These are phyloP conservation scores for Heteropelma amictum DNA, from an alignment of 2,888 invertebrate species.

Conservation along the genomic window DNA sequence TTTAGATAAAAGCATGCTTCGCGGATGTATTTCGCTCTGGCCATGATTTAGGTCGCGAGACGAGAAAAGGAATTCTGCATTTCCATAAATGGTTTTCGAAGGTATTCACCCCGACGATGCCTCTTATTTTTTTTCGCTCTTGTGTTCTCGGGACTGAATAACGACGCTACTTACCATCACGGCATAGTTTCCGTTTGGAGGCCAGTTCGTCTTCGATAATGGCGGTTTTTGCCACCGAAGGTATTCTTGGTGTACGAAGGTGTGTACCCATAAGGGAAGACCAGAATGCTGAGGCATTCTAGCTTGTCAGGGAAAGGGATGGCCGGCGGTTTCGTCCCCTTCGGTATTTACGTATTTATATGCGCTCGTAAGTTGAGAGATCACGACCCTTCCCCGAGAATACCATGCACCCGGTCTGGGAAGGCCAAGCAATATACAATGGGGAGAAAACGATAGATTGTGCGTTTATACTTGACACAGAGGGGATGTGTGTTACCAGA, in stretches of 20 bases:
- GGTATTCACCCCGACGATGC: background rate
- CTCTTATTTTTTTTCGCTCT: background rate
- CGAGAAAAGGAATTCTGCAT: slow-evolving; percentile 19
- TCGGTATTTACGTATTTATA: background rate
- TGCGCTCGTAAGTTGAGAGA: slow-evolving; percentile 36
- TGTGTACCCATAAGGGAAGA: no score
- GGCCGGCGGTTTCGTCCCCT: background rate
- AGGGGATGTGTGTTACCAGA: no score
- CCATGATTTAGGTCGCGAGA: background rate
- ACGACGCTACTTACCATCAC: slow-evolving; percentile 35
- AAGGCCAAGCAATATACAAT: no score
- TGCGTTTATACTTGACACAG: no score
- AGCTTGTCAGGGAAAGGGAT: no score
- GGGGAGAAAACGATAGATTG: no score
- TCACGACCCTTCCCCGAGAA: slow-evolving; percentile 32
- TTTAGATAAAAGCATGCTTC: background rate
- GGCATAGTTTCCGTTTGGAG: slow-evolving; percentile 40
- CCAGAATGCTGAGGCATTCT: background rate
- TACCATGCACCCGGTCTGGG: no score
- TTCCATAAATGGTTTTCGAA: slow-evolving; percentile 20
- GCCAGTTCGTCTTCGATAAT: slow-evolving; percentile 39
- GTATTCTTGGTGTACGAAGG: slow-evolving; percentile 28
- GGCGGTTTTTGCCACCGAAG: slow-evolving; percentile 40
- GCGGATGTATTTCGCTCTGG: background rate
- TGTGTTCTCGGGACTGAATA: slow-evolving; percentile 25